Evolutionary conservation across 2,797 vertebrate species (phyloP).

Genomic region (Enteromius fasciolatus): DNA sequence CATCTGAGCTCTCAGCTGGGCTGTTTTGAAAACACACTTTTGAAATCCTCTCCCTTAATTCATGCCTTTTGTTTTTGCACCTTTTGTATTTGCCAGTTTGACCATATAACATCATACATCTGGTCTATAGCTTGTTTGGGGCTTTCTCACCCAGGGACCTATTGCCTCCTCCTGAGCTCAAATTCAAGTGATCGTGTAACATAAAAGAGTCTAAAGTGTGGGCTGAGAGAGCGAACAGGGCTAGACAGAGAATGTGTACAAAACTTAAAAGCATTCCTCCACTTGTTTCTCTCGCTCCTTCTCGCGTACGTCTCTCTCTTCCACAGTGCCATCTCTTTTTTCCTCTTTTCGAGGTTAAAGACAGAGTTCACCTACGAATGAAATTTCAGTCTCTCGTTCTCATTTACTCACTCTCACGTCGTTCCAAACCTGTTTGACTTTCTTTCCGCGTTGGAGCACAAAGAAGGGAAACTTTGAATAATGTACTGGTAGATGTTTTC

Average conservation of each 20-base stretch:
- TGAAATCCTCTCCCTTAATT: constrained; percentile 97
- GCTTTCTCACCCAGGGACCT: constrained; percentile 89
- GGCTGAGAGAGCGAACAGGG: constrained; percentile 74
- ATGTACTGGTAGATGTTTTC: not conserved
- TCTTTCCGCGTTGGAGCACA: not conserved
- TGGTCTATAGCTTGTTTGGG: constrained; percentile 95
- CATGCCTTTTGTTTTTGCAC: constrained; percentile 93
- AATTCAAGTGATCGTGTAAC: constrained; percentile 86
- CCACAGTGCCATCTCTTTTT: constrained; percentile 1
- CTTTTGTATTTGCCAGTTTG: constrained; percentile 98
- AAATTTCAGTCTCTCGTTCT: not conserved
- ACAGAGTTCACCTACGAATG: constrained; percentile 4
- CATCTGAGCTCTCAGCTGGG: constrained; percentile 92
- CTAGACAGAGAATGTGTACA: constrained; percentile 64
- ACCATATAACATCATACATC: constrained; percentile 99
- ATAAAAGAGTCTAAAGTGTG: constrained; percentile 88
- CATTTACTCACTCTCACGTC: not conserved
- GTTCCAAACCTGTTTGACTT: constrained; percentile 16
- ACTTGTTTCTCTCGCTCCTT: constrained; percentile 30
- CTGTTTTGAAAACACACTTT: constrained; percentile 99
- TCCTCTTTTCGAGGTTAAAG: not conserved
- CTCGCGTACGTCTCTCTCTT: constrained; percentile 12
- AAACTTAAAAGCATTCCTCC: constrained; percentile 50
- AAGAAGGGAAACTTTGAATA: not conserved
- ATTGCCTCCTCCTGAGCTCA: constrained; percentile 87